Conservation (phyloP, 2,797 vertebrate species). For the Podarcis siculus region DNA sequence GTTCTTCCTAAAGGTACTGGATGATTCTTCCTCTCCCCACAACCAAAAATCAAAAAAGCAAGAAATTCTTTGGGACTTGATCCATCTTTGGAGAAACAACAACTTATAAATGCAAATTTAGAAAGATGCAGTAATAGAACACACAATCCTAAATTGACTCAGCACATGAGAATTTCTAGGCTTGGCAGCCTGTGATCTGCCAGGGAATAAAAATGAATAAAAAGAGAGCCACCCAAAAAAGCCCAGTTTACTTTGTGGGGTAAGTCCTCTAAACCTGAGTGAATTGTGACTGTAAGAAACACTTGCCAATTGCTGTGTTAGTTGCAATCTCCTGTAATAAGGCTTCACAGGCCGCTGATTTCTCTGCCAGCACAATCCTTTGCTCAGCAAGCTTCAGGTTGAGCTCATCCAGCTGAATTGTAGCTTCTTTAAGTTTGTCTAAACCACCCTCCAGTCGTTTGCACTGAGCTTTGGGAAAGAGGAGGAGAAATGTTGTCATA, state of each 20-base stretch:
- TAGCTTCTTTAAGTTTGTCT: constrained; percentile 93
- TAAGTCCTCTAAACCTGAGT: accelerated
- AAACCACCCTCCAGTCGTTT: constrained; percentile 91
- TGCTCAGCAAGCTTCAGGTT: constrained; percentile 93
- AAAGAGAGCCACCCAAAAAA: background rate
- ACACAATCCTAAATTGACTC: background rate
- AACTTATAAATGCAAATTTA: background rate
- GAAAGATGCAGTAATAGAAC: background rate
- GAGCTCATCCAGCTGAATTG: constrained; percentile 87
- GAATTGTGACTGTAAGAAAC: background rate
- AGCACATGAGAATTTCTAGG: background rate
- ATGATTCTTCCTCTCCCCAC: background rate
- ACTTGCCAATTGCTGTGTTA: constrained; percentile 88
- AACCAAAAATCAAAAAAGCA: background rate
- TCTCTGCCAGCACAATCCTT: constrained; percentile 91
- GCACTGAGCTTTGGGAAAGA: constrained; percentile 84
- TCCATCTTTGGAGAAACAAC: background rate
- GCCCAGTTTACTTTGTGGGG: background rate
- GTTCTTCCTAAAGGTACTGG: background rate
- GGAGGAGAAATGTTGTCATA: background rate
- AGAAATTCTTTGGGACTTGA: background rate
- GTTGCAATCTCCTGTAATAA: constrained; percentile 86
- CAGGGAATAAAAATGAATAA: background rate
- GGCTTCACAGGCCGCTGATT: constrained; percentile 87
- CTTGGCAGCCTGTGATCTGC: background rate